phyloP scores from a whole-genome alignment of 64 coral and sea anemone genomes.

The Stylophora pistillata region DNA sequence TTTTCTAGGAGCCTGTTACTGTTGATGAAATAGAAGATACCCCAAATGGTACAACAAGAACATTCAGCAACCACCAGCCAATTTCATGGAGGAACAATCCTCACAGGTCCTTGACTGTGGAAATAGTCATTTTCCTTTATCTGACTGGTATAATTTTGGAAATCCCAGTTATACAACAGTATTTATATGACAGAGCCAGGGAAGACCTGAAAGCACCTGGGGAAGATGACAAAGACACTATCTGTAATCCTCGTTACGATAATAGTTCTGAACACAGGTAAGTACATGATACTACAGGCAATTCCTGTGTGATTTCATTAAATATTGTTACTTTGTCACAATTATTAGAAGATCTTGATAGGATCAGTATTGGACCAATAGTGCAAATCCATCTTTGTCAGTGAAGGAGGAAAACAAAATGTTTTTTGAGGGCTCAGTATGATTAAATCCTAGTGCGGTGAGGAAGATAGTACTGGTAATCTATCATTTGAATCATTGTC shows the following conservation, averaged over 20 bases:
- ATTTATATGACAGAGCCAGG: slow-evolving; percentile 74
- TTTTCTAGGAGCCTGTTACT: too few relatives aligned
- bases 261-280: slow-evolving; percentile 31
- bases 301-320: too few relatives aligned
- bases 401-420: not conserved
- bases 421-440: not conserved
- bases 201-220: slow-evolving; percentile 40
- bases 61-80: not conserved
- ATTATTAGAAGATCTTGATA: too few relatives aligned
- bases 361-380: too few relatives aligned
- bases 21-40: not conserved
- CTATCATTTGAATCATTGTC: too few relatives aligned
- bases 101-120: slow-evolving; percentile 65
- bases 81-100: slow-evolving; percentile 78
- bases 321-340: too few relatives aligned
- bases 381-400: too few relatives aligned
- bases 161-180: slow-evolving; percentile 88
- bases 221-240: slow-evolving; percentile 43
- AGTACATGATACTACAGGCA: too few relatives aligned
- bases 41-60: not conserved
- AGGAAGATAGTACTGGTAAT: too few relatives aligned
- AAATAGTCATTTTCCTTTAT: slow-evolving; percentile 83
- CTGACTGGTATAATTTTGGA: slow-evolving; percentile 77
- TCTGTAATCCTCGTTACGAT: slow-evolving; percentile 51
- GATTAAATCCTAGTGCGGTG: too few relatives aligned